A percentile compares a stretch with the other conserved stretches of the same genome.
These are phyloP conservation scores for Tortricodes alternella DNA, from an alignment of 2,888 invertebrate genomes.

Conservation along the genomic window DNA sequence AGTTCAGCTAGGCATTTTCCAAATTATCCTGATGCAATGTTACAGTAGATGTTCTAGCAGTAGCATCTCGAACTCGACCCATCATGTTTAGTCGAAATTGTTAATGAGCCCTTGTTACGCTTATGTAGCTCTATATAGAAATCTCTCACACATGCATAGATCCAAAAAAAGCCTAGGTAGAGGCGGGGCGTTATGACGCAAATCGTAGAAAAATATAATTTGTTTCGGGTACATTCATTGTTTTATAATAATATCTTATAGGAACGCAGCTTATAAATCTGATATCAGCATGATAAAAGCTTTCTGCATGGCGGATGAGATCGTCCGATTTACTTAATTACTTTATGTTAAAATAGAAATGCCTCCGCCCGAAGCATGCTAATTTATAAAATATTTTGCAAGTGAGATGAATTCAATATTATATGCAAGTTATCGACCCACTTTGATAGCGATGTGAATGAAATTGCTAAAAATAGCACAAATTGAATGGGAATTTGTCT, in stretches of 20 bases:
- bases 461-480: conserved; percentile 61
- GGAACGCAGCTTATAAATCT: conserved; percentile 48
- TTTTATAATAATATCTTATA: conserved; percentile 24
- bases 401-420: conserved; percentile 46
- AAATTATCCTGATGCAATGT: conserved; percentile 9
- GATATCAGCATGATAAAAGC: conserved; percentile 78
- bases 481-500: conserved; percentile 51
- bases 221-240: conserved; percentile 11
- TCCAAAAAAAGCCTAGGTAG: conserved; percentile 1
- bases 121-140: conserved; percentile 1
- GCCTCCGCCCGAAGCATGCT: conserved; percentile 81
- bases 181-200: background rate
- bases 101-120: conserved; percentile 7
- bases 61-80: background rate
- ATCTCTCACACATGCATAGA: conserved; percentile 11
- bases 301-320: conserved; percentile 80
- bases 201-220: conserved; percentile 5
- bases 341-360: conserved; percentile 76
- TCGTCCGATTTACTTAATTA: conserved; percentile 73
- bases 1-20: conserved; percentile 13
- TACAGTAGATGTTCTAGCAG: conserved; percentile 7
- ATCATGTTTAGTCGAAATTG: background rate
- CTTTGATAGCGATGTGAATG: conserved; percentile 51
- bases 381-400: conserved; percentile 62
- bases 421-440: conserved; percentile 38